Conservation (phyloP, 1,140 invertebrate species). For the Scylla paramamosain region DNA sequence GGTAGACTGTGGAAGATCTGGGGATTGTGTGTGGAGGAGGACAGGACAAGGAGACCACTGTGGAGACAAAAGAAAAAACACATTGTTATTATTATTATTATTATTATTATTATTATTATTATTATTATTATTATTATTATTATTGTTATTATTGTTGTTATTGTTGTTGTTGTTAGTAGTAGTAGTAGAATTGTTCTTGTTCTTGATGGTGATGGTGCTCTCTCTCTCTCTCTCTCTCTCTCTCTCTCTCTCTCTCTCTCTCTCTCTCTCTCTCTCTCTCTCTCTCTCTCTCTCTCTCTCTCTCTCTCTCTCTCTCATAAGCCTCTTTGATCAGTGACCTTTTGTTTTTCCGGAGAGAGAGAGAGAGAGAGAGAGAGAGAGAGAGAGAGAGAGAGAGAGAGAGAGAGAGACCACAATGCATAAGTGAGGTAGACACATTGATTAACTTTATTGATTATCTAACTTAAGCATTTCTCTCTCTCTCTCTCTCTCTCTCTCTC, state of each 20-base stretch:
- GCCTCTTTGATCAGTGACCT: not conserved
- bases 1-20: too few relatives aligned
- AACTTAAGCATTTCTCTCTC: not conserved
- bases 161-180: too few relatives aligned
- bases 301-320: not conserved
- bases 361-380: slow-evolving; percentile 3
- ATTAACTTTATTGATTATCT: slow-evolving; percentile 27
- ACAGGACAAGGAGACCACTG: too few relatives aligned
- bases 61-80: too few relatives aligned
- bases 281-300: not conserved
- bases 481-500: not conserved
- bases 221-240: not conserved
- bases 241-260: not conserved
- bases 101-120: too few relatives aligned
- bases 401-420: not conserved
- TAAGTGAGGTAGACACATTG: not conserved
- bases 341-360: not conserved
- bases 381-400: not conserved
- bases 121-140: too few relatives aligned
- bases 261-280: not conserved
- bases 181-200: too few relatives aligned
- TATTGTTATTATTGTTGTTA: too few relatives aligned
- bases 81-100: too few relatives aligned
- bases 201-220: too few relatives aligned
- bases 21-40: too few relatives aligned